phyloP scores from a whole-genome alignment of 2,797 vertebrate species.

The Decapterus maruadsi region DNA sequence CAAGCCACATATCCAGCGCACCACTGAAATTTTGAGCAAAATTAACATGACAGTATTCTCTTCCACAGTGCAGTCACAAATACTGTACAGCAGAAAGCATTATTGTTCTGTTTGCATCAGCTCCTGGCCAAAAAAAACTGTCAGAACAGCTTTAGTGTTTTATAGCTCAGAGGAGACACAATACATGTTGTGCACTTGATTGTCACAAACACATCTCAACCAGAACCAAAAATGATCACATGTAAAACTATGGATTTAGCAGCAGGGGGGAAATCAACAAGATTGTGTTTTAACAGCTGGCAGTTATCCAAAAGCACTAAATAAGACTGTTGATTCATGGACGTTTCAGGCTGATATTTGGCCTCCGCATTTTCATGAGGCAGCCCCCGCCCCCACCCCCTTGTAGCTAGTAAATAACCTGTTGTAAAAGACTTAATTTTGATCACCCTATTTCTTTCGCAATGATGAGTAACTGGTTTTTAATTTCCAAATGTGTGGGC shows the following conservation, averaged over 20 bases:
- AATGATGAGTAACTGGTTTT: conserved; percentile 72
- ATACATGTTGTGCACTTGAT: conserved; percentile 52
- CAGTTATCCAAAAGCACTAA: background rate
- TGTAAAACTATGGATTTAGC: background rate
- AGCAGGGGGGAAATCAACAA: conserved; percentile 15
- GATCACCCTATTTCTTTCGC: conserved; percentile 28
- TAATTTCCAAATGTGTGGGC: conserved; percentile 77
- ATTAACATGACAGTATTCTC: conserved; percentile 40
- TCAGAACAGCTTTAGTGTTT: conserved; percentile 60
- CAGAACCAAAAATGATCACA: conserved; percentile 30
- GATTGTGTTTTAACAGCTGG: background rate
- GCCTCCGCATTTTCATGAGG: background rate
- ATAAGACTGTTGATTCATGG: background rate
- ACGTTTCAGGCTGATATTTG: background rate
- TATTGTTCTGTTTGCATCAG: conserved; percentile 47
- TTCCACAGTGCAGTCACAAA: conserved; percentile 24
- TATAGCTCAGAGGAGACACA: conserved; percentile 64
- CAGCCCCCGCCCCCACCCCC: background rate
- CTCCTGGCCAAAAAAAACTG: conserved; percentile 55
- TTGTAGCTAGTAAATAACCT: conserved; percentile 3
- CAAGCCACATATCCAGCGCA: conserved; percentile 14
- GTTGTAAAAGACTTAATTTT: conserved; percentile 31
- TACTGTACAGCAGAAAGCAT: conserved; percentile 33
- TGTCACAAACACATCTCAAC: conserved; percentile 37
- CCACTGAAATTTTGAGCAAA: conserved; percentile 27